Evolutionary conservation across 2,888 invertebrate genomes (phyloP), one percentile per base, ranked within the genome.

Genomic region (Merodon equestris): DNA sequence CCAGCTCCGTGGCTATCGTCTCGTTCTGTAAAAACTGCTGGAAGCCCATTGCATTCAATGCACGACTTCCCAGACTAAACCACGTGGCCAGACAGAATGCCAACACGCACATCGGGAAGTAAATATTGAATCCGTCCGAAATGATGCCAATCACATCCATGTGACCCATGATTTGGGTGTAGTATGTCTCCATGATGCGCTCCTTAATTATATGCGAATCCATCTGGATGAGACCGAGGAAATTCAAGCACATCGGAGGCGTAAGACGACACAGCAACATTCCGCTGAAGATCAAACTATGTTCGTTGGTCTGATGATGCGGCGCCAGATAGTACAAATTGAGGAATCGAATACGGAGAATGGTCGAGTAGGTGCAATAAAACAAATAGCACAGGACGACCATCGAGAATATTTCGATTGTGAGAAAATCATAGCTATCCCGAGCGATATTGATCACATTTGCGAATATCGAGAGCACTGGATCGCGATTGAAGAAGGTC

Each of bases 91-190:
- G 89, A 86, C 99, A 98, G 83, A 99, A 93, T 45, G 94, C 92
- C 71, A 99, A 92, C 87, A 99, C 98, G 73, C 96, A 93, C 93
- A 99, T 98, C 0, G 99, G 99, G 89, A 99, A 98, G 90, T 99
- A 99, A 64, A 99, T 95, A 90, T 99, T 99, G 90, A 99, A 99
- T 9, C 99, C 99, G 88, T 98, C 96, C 0, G 98, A 95, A 82
- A 99, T 96, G 76, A 99, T 96, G 27, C 96, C 94, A 64, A 99
- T 94, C 0, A 99, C 97, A 89, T 99, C 98, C 97, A 99, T 97
- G 88, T 99, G 99, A 0, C 99, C 99, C 99, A 99, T 99, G 84
- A 98, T 96, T 92, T 96, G 94, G 0, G 99, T 99, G 86, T 99
- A 99, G 84, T 96, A 94, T 0, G 99, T 99, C 90, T 96, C 98